These are phyloP conservation scores for Bubo scandiacus DNA, from an alignment of 2,113 vertebrate genomes.

Conservation along the genomic window DNA sequence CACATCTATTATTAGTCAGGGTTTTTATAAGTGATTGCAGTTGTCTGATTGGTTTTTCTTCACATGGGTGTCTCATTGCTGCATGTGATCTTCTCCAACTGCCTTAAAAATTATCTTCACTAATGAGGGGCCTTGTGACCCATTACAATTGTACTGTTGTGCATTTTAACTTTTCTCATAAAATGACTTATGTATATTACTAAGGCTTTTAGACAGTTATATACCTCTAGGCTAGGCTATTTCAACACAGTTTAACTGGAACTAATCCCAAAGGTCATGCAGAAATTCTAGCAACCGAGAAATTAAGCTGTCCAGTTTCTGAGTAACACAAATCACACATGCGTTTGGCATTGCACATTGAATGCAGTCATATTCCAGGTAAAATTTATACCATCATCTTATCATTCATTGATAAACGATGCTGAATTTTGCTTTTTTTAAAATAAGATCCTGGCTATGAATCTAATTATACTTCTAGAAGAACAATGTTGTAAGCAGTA, in stretches of 20 bases:
- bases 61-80: background rate
- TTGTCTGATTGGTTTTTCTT: background rate
- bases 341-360: background rate
- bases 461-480: background rate
- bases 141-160: background rate
- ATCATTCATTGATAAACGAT: background rate
- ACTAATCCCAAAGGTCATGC: background rate
- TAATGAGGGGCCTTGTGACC: background rate
- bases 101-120: background rate
- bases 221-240: background rate
- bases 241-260: background rate
- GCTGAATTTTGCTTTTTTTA: background rate
- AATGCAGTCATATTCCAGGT: background rate
- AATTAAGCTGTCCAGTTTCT: background rate
- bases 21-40: background rate
- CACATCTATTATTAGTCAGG: background rate
- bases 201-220: background rate
- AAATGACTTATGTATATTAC: background rate
- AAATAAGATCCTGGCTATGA: background rate
- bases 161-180: background rate
- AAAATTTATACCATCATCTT: background rate
- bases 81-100: background rate
- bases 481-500: background rate
- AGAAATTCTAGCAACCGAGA: background rate
- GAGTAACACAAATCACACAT: background rate